Evolutionary conservation across 2,113 vertebrate genomes (phyloP).

Genomic region (Calonectris borealis): DNA sequence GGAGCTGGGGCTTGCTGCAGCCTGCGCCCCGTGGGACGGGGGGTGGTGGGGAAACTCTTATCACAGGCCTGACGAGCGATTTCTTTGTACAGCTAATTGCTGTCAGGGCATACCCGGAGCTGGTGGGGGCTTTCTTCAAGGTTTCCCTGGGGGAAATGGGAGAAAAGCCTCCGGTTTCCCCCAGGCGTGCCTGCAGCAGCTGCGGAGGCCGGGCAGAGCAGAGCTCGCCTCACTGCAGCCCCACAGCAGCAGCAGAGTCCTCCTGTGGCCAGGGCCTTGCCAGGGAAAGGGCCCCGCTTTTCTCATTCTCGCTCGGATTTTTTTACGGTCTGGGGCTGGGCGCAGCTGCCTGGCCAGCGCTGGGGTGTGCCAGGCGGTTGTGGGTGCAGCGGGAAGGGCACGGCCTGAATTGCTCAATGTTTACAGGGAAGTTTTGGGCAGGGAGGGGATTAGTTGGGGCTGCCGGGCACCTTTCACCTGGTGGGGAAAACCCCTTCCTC

Average conservation of each 20-base stretch:
- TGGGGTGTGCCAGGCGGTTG: neutral
- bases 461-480: neutral
- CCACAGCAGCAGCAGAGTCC: neutral
- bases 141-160: no score
- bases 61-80: neutral
- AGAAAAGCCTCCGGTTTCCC: neutral
- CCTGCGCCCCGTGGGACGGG: accelerated
- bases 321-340: neutral
- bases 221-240: neutral
- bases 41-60: neutral
- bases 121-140: neutral
- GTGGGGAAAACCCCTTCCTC: neutral
- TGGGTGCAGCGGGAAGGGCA: neutral
- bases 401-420: neutral
- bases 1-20: neutral
- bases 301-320: neutral
- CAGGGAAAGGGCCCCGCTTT: neutral
- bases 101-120: neutral
- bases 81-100: neutral
- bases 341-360: neutral
- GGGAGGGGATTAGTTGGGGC: no score
- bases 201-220: neutral
- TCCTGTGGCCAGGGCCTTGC: neutral
- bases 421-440: neutral
- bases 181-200: accelerated